Conservation (phyloP, 2,888 invertebrate genomes). For the Polyploca ridens region DNA sequence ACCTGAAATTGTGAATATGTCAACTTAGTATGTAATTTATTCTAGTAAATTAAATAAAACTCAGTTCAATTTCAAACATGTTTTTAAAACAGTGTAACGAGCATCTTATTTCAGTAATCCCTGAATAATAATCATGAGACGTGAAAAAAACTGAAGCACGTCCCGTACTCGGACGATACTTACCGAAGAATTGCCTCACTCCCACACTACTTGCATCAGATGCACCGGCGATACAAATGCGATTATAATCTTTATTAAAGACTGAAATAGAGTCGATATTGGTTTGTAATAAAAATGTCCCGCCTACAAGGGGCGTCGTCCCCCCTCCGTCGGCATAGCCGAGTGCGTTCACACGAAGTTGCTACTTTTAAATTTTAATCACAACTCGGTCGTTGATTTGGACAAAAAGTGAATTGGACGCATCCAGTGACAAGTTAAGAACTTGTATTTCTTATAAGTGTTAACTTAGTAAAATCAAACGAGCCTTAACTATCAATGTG, state of each 20-base stretch:
- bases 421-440: conserved; percentile 59
- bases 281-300: conserved; percentile 48
- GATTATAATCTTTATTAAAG: conserved; percentile 29
- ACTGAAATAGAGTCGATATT: conserved; percentile 42
- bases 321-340: conserved; percentile 65
- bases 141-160: conserved; percentile 58
- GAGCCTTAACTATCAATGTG: neutral
- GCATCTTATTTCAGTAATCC: neutral
- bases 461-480: neutral
- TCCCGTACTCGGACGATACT: conserved; percentile 72
- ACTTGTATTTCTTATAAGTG: conserved; percentile 36
- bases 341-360: conserved; percentile 74
- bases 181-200: conserved; percentile 71
- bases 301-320: conserved; percentile 81
- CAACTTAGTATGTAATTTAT: too few species aligned
- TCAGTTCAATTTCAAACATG: neutral
- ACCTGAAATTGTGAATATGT: too few species aligned
- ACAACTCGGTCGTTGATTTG: conserved; percentile 73
- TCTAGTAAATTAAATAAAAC: neutral
- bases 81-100: neutral
- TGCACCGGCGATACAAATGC: conserved; percentile 47
- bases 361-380: conserved; percentile 82
- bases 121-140: conserved; percentile 27
- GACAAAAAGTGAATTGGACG: conserved; percentile 68
- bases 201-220: conserved; percentile 70